Evolutionary conservation across 2,113 vertebrate genomes (phyloP), one percentile per base, ranked within the genome.

Genomic region (Hyla sarda): DNA sequence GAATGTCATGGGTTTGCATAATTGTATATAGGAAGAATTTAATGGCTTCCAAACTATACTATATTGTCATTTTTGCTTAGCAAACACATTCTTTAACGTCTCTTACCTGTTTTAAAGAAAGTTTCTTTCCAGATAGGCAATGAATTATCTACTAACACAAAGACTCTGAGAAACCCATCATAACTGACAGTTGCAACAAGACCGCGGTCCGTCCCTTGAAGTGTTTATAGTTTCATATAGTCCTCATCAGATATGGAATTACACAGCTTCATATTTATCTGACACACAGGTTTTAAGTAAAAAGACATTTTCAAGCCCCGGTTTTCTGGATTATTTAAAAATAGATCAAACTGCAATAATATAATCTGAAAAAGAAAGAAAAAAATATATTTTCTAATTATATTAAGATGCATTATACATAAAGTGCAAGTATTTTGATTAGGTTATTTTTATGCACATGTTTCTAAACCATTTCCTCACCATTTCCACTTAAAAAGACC

Each of bases 141-240:
- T 87, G 25, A 67, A 87, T 87, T 80, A 86, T 86, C 58, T 32
- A 81, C 84, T 81, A 86, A 58, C 50, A 86, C 47, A 87, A 82
- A 62, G 50, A 74, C 41, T 82, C 54, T 30, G 78, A 87, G 85
- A 87, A n/a, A 45, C 85, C 78, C 85, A 87, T 87, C 77, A 73
- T 87, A 74, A 71, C 65, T 87, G 85, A 87, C 69, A 87, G 77
- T 37, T 82, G 65, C 76, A 86, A 86, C 47, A 52, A 86, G 77
- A 73, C 77, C n/a, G 30, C n/a, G 69, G 67, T 87, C 54, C 47
- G 69, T 82, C 37, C 54, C 69, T 72, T 25, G 34, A 87, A 82
- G 67, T 41, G 52, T 74, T 87, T 82, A 87, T 34, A 34, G 67
- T 87, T 87, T 87, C 78, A 82, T 73, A 82, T 82, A 82, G 82